phyloP scores from a whole-genome alignment of 1,140 invertebrate genomes.

The Apis cerana region DNA sequence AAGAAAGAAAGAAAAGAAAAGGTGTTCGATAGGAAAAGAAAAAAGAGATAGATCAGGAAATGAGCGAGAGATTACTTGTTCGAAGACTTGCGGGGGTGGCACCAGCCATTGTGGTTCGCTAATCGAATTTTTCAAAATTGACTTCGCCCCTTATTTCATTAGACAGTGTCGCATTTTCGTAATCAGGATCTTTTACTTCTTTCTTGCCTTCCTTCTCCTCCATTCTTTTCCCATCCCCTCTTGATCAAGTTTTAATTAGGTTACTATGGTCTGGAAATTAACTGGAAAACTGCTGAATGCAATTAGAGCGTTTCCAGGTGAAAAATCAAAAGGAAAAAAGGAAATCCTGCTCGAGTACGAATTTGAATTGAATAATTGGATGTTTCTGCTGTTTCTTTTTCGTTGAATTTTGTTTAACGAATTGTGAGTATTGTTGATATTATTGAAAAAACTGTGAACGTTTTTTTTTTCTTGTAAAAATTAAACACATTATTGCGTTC shows the following conservation, averaged over 20 bases:
- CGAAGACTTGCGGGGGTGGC: not conserved
- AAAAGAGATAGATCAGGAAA: slow-evolving; percentile 24
- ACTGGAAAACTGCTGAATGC: slow-evolving; percentile 52
- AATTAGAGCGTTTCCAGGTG: slow-evolving; percentile 34
- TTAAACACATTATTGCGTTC: not conserved
- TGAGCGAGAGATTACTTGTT: not conserved
- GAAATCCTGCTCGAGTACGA: not conserved
- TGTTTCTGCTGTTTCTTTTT: not conserved
- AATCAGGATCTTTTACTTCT: not conserved
- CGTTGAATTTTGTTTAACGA: too few species aligned
- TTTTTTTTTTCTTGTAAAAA: not conserved
- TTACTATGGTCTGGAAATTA: slow-evolving; percentile 44
- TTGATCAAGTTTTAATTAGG: slow-evolving; percentile 61
- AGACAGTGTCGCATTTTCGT: slow-evolving; percentile 33
- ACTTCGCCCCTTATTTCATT: slow-evolving; percentile 52
- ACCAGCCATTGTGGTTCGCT: slow-evolving; percentile 47
- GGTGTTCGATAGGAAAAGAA: not conserved
- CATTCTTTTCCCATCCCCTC: not conserved
- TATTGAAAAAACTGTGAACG: too few species aligned
- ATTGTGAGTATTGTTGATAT: too few species aligned
- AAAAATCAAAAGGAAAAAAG: slow-evolving; percentile 1
- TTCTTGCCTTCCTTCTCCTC: not conserved
- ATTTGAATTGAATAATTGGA: slow-evolving; percentile 5
- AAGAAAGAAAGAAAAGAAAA: not conserved
- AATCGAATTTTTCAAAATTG: slow-evolving; percentile 66